These are phyloP conservation scores for Irena cyanogastra DNA, from an alignment of 2,113 vertebrate species.

Conservation along the genomic window DNA sequence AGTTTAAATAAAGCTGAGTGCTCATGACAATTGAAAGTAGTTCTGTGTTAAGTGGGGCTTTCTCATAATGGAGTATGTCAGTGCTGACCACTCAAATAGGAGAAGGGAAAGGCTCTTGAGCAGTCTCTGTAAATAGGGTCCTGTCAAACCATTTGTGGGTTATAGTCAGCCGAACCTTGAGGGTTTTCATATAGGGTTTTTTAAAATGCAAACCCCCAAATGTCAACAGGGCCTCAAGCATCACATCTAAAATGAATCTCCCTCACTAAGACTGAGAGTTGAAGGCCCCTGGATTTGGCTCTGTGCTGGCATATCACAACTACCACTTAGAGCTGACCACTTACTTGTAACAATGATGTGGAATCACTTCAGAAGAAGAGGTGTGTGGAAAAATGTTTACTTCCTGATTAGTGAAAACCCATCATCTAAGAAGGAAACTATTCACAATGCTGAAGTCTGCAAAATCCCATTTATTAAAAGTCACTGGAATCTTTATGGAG, in stretches of 20 bases:
- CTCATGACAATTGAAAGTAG: constrained; percentile 60
- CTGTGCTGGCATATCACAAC: background rate
- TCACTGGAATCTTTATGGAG: background rate
- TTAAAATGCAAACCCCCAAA: background rate
- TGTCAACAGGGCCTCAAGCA: background rate
- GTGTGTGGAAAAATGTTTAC: background rate
- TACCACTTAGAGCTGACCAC: background rate
- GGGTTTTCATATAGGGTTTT: background rate
- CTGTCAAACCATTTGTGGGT: constrained; percentile 42
- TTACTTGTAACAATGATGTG: background rate
- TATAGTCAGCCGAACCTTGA: constrained; percentile 6
- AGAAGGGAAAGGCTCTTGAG: constrained; percentile 22
- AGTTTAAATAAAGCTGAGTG: constrained; percentile 63
- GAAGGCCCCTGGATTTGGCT: background rate
- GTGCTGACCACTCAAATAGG: constrained; percentile 36
- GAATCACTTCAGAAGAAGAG: background rate
- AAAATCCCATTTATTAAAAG: background rate
- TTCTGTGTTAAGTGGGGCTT: constrained; percentile 38
- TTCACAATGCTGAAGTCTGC: background rate
- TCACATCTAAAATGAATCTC: background rate
- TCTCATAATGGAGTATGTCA: constrained; percentile 47
- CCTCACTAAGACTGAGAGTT: background rate
- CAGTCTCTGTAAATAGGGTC: background rate
- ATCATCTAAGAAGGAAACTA: background rate
- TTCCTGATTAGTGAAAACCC: background rate